Conservation (phyloP, 2,113 vertebrate genomes). For the Empidonax traillii region DNA sequence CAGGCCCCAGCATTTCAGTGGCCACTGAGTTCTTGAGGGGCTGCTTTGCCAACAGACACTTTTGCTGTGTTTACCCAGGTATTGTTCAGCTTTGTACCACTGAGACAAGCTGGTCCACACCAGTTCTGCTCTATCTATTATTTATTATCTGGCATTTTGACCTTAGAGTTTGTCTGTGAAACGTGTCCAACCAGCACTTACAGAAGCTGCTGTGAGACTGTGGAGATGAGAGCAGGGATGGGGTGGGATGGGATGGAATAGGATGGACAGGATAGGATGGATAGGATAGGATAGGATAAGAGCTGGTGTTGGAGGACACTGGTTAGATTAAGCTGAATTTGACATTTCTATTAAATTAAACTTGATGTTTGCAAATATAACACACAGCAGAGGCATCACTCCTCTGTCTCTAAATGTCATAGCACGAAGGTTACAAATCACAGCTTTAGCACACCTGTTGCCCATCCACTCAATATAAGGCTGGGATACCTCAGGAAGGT, state of each 20-base stretch:
- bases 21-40: background rate
- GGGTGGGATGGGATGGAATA: background rate
- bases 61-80: constrained; percentile 1
- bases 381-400: background rate
- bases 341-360: background rate
- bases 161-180: background rate
- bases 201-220: background rate
- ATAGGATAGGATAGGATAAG: background rate
- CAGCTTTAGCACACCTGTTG: background rate
- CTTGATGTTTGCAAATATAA: background rate
- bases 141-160: background rate
- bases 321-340: background rate
- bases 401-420: background rate
- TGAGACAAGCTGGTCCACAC: background rate
- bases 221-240: background rate
- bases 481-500: background rate
- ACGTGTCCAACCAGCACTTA: background rate
- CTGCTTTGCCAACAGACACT: background rate
- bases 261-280: background rate
- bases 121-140: background rate
- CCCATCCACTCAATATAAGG: background rate
- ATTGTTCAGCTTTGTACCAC: background rate
- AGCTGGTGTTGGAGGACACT: background rate
- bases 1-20: constrained; percentile 2
- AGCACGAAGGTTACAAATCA: background rate